Evolutionary conservation across 2,113 vertebrate species (phyloP), one percentile per base, ranked within the genome.

Genomic region (Lutjanus erythropterus): DNA sequence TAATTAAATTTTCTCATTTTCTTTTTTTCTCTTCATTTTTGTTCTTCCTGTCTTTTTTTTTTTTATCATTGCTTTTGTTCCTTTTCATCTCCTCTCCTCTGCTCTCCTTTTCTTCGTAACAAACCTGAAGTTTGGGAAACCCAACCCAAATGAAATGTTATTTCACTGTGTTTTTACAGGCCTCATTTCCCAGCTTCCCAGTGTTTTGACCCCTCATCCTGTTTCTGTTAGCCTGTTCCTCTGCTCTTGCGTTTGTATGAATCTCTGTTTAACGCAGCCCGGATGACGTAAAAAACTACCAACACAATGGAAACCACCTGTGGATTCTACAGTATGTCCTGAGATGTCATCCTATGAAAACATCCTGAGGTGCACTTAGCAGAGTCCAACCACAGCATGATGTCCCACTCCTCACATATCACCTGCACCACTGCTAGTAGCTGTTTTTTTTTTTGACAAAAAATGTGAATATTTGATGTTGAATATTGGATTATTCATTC

Each of bases 161-260:
- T 37, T 61, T 64, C 9, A 5, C 44, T 47, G 6, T 91, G 83
- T 91, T 89, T 84, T 80, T 4, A 58, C 70, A 89, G 79, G 65
- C 71, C 27, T 83, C 37, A 65, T 61, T 82, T 80, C 29, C 80
- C 52, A 53, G 55, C 56, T 77, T 85, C 78, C 80, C 53, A 12
- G 35, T 41, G 58, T 65, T 77, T 50, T 66, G 62, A 59, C 33
- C 39, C 27, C 18, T 77, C 73, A 78, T 91, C 90, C 91, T 91
- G 86, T 91, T 88, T 78, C 72, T 88, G 9, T 86, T 76, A 67
- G 47, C 19, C 56, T 71, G 77, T 85, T 82, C 79, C 86, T 78
- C 52, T 67, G 74, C 68, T 68, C 19, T 64, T 81, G 27, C 3
- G 33, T 66, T 84, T 71, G 55, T 58, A 31, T 69, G 49, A 53